Evolutionary conservation across 2,113 vertebrate genomes (phyloP).

Genomic region (Barbus barbus): DNA sequence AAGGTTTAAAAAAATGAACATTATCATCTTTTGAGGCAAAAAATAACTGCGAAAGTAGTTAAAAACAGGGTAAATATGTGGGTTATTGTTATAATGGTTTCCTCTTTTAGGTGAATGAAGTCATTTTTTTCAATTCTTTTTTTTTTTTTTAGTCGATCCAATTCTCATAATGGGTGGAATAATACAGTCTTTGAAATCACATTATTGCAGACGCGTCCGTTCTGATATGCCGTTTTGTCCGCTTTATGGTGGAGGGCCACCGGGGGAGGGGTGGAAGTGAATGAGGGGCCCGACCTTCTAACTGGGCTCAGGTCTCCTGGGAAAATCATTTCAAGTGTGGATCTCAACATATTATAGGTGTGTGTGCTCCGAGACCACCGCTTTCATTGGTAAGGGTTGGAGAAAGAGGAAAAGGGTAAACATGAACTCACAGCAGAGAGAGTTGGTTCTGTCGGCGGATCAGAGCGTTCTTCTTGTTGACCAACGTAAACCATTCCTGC

Average conservation of each 20-base stretch:
- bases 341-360: constrained; percentile 34
- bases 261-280: constrained; percentile 36
- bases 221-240: constrained; percentile 40
- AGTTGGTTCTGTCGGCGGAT: constrained; percentile 99
- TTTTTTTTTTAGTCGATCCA: constrained; percentile 34
- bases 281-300: constrained; percentile 53
- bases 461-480: constrained; percentile 99
- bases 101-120: constrained; percentile 21
- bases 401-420: neutral
- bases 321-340: constrained; percentile 46
- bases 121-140: constrained; percentile 8
- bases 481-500: constrained; percentile 99
- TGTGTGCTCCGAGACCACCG: constrained; percentile 8
- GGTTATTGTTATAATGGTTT: constrained; percentile 21
- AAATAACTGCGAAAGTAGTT: neutral
- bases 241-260: constrained; percentile 10
- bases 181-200: constrained; percentile 50
- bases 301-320: constrained; percentile 33
- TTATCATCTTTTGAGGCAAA: constrained; percentile 12
- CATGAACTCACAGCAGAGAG: constrained; percentile 89
- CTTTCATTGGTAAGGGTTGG: neutral
- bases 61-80: constrained; percentile 24
- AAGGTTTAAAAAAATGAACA: constrained; percentile 34
- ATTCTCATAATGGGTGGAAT: constrained; percentile 56
- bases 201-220: constrained; percentile 42